phyloP scores from a whole-genome alignment of 2,888 invertebrate species.

The Caenorhabditis zanzibari region DNA sequence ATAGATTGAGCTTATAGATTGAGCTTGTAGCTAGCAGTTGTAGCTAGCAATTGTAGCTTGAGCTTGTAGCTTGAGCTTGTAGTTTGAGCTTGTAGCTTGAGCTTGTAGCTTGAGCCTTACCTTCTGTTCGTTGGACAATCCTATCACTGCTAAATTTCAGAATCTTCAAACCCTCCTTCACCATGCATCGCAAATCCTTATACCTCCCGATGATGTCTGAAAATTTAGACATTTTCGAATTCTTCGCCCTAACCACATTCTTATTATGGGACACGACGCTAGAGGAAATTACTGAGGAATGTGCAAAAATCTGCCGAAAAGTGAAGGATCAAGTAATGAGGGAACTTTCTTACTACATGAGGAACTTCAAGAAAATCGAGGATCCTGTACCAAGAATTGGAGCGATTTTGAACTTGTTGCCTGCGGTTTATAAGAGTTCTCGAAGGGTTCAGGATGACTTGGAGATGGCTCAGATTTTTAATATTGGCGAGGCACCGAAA shows the following conservation, averaged over 20 bases:
- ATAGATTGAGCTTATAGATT: too few species aligned
- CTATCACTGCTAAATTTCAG: too few species aligned
- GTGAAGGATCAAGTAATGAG: conserved; percentile 7
- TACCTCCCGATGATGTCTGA: conserved; percentile 39
- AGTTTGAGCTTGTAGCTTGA: too few species aligned
- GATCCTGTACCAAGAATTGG: background rate
- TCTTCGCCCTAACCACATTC: conserved; percentile 39
- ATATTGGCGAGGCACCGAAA: background rate
- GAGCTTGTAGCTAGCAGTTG: too few species aligned
- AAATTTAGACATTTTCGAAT: conserved; percentile 51
- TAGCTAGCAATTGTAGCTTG: too few species aligned
- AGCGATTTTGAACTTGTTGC: background rate
- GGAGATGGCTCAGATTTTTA: conserved; percentile 10
- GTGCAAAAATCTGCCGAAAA: conserved; percentile 2
- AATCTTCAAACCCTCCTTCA: conserved; percentile 45
- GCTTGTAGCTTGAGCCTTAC: too few species aligned
- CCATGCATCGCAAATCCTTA: background rate
- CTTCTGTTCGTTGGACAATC: too few species aligned
- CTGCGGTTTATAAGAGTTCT: background rate
- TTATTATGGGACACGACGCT: conserved; percentile 57
- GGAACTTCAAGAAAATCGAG: background rate
- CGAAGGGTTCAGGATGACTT: conserved; percentile 14
- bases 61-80: too few species aligned
- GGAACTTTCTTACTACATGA: conserved; percentile 8
- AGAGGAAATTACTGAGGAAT: conserved; percentile 24